These are phyloP conservation scores for Lagodon rhomboides DNA, from an alignment of 2,797 vertebrate genomes.

Conservation along the genomic window DNA sequence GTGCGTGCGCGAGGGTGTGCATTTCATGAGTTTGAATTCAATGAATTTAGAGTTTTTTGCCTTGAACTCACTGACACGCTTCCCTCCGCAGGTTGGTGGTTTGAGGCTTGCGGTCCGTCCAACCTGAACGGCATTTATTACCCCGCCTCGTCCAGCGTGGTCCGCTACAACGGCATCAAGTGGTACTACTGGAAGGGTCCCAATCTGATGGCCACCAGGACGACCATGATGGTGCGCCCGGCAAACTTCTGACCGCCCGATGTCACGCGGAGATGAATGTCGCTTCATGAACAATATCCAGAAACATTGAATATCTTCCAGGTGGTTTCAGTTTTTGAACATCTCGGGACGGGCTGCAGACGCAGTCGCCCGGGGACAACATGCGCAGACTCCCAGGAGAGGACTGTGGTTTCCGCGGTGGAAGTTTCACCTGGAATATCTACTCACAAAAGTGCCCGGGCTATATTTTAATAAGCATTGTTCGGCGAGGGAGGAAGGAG, in stretches of 20 bases:
- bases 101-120: constrained; percentile 88
- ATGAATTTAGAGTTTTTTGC: constrained; percentile 58
- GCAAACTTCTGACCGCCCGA: constrained; percentile 77
- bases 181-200: constrained; percentile 93
- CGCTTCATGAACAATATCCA: constrained; percentile 28
- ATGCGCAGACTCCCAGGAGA: constrained; percentile 17
- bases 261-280: constrained; percentile 16
- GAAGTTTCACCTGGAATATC: constrained; percentile 23
- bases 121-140: constrained; percentile 90
- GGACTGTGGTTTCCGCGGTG: constrained; percentile 11
- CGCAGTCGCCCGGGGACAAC: constrained; percentile 20
- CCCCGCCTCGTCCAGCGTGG: constrained; percentile 78
- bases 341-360: constrained; percentile 9
- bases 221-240: constrained; percentile 89
- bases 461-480: constrained; percentile 31
- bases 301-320: constrained; percentile 28
- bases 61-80: constrained; percentile 58
- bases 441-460: constrained; percentile 12
- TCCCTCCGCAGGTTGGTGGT: constrained; percentile 85
- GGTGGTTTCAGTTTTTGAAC: constrained; percentile 32
- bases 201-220: constrained; percentile 82
- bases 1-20: constrained; percentile 35
- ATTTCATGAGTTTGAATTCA: constrained; percentile 57
- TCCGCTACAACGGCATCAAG: constrained; percentile 90
- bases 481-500: constrained; percentile 9